A percentile compares a stretch with the other conserved stretches of the same genome.
Conservation (phyloP, 1,140 invertebrate species). For the Vollenhovia emeryi region DNA sequence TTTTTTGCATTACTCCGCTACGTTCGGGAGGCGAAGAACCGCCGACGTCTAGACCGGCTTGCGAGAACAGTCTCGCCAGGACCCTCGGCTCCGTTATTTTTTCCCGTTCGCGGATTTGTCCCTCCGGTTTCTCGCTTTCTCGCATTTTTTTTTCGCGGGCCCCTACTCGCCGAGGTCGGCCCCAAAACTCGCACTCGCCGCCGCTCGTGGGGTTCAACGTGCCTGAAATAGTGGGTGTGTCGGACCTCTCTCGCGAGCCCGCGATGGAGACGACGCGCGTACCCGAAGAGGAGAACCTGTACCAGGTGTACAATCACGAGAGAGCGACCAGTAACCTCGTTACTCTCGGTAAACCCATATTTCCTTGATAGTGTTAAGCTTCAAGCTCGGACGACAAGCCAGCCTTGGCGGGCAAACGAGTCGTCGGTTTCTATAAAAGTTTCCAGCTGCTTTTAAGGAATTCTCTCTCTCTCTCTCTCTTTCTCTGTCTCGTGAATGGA, state of each 20-base stretch:
- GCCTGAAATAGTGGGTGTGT: constrained; percentile 70
- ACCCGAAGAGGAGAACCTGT: constrained; percentile 54
- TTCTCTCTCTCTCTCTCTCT: no score
- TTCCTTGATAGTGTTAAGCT: not conserved
- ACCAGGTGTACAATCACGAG: constrained; percentile 59
- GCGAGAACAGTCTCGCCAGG: not conserved
- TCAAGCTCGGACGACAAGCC: not conserved
- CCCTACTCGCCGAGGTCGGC: not conserved
- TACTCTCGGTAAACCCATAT: constrained; percentile 65
- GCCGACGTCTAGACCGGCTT: not conserved
- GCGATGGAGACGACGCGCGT: constrained; percentile 59
- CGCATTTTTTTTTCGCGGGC: constrained; percentile 27
- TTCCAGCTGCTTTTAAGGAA: not conserved
- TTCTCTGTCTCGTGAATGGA: not conserved
- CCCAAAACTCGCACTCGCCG: constrained; percentile 41
- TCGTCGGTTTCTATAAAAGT: not conserved
- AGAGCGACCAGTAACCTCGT: constrained; percentile 59
- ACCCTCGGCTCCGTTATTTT: not conserved
- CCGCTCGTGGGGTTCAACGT: constrained; percentile 59
- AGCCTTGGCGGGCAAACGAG: not conserved
- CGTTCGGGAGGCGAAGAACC: not conserved
- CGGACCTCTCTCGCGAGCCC: constrained; percentile 27
- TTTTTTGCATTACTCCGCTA: not conserved
- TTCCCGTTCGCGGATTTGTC: not conserved
- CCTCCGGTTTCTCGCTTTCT: constrained; percentile 12